A percentile compares a stretch with the other conserved stretches of the same genome.
Conservation (phyloP, 2,888 invertebrate genomes). For the Troides oblongomaculatus region DNA sequence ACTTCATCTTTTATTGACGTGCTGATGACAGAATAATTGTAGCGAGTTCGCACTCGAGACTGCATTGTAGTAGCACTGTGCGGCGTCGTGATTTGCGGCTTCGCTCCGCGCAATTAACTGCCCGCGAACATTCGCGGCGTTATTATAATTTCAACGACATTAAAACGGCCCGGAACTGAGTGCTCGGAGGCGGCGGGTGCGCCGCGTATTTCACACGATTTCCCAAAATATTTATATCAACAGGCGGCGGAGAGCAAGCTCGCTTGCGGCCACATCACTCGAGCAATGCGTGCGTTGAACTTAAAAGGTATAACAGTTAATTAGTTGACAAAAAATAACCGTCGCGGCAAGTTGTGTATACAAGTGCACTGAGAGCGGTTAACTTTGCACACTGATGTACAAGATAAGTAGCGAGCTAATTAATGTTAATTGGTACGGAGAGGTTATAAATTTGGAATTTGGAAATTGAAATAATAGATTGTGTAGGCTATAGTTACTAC, state of each 20-base stretch:
- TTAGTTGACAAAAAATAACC: conserved; percentile 72
- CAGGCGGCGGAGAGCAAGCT: conserved; percentile 53
- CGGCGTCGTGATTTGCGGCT: conserved; percentile 52
- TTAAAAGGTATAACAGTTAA: conserved; percentile 77
- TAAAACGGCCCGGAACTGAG: conserved; percentile 68
- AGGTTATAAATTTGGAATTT: neutral
- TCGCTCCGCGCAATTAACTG: conserved; percentile 53
- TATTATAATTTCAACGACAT: conserved; percentile 68
- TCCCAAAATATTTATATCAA: conserved; percentile 49
- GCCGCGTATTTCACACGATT: conserved; percentile 58
- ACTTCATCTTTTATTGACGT: conserved; percentile 29
- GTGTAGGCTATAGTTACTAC: neutral
- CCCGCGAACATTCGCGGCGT: conserved; percentile 46
- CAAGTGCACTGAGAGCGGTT: conserved; percentile 46
- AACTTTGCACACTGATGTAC: conserved; percentile 6
- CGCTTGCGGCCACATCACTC: conserved; percentile 41
- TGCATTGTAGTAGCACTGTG: conserved; percentile 31
- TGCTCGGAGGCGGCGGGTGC: conserved; percentile 56
- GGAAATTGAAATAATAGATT: neutral
- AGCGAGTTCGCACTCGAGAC: conserved; percentile 32
- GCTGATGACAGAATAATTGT: conserved; percentile 27
- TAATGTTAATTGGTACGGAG: conserved; percentile 33
- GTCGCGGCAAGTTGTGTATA: conserved; percentile 48
- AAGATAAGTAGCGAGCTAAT: conserved; percentile 47
- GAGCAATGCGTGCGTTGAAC: conserved; percentile 70